Evolutionary conservation across 2,113 vertebrate genomes (phyloP).

Genomic region (Callipepla squamata): DNA sequence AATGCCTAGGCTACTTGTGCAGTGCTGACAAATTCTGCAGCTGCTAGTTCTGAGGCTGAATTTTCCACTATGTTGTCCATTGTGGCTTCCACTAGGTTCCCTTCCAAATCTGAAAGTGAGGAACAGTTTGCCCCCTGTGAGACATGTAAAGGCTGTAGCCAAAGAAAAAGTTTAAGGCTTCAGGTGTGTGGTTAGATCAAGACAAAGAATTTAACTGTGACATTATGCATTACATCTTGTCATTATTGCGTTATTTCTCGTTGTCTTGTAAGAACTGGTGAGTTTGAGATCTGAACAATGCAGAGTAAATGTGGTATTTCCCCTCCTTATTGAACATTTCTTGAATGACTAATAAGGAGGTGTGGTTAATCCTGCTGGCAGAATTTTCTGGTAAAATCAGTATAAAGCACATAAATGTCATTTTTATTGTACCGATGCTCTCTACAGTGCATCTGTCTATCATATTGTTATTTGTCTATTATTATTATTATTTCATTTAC

Average conservation of each 20-base stretch:
- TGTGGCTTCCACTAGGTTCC: background rate
- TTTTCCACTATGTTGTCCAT: background rate
- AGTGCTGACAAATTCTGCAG: background rate
- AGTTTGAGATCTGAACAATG: background rate
- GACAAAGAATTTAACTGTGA: background rate
- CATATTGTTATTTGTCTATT: fast-evolving
- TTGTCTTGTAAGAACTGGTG: background rate
- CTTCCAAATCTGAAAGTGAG: background rate
- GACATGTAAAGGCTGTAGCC: background rate
- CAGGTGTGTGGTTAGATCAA: background rate
- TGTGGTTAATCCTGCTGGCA: fast-evolving
- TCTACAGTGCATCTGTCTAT: background rate
- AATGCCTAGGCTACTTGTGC: background rate
- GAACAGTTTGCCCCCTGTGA: background rate
- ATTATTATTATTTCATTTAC: background rate
- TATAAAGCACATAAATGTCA: background rate
- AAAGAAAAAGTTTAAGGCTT: background rate
- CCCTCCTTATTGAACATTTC: fast-evolving
- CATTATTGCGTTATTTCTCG: fast-evolving
- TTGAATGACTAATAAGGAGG: background rate
- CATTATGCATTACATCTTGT: fast-evolving
- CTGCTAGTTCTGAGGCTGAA: background rate
- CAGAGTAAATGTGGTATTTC: background rate
- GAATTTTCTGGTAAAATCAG: background rate
- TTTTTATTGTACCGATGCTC: background rate